Evolutionary conservation across 2,113 vertebrate species (phyloP), one percentile per base, ranked within the genome.

Genomic region (Microtus richardsoni): DNA sequence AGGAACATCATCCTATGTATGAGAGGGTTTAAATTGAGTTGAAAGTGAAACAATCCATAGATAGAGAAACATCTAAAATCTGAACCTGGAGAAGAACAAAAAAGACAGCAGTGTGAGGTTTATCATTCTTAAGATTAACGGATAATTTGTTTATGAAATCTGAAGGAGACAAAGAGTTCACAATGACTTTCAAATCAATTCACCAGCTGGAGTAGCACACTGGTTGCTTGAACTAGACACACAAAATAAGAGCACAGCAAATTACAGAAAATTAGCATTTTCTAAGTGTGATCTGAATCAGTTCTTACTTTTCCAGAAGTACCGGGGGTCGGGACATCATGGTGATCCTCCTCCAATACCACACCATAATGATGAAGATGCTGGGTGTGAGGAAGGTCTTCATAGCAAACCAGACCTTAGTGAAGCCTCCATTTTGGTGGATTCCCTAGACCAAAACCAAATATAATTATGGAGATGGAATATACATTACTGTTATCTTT

Each of bases 351-450:
- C 99, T 99, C 99, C 99, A 99, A 95, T 99, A 99, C 99, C 99
- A 99, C 94, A 99, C 98, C 99, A 99, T 99, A 95, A 99, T 99
- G 95, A 99, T 99, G 94, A 99, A 98, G 95, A 99, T 99, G 98
- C 99, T 99, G 91, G 99, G 99, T 0, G 99, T 99, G 41, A 99
- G 99, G 98, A 99, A 99, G 8, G 99, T 99, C 98, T 99, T 99
- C 99, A 99, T 99, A 96, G 99, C 99, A 97, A 99, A 99, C 99
- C 99, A 99, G 75, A 99, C 99, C 88, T 99, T 99, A 14, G 99
- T 99, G 97, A 99, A 99, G 89, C 99, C 99, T 62, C 99, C 99
- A 0, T 99, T 99, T 95, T 99, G 99, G 93, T 99, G 99, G 97
- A 99, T 99, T 78, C 99, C 97, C 99, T 99, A 47, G 89, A 80